phyloP scores from a whole-genome alignment of 2,888 invertebrate genomes.

The Mayetiola destructor region DNA sequence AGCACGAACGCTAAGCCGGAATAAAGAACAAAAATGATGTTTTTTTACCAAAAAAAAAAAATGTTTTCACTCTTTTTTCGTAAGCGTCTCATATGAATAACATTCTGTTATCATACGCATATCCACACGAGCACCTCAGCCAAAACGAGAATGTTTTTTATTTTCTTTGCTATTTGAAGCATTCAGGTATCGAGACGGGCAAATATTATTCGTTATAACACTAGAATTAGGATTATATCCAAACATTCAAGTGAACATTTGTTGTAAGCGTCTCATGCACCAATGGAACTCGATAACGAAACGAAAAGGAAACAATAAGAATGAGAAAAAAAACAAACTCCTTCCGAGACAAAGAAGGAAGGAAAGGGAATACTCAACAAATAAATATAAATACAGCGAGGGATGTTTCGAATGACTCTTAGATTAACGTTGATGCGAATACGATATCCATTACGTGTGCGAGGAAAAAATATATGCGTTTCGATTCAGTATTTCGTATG shows the following conservation, averaged over 20 bases:
- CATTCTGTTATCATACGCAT: not conserved
- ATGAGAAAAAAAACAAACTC: too few relatives aligned
- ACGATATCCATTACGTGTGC: conserved; percentile 7
- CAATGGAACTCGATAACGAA: too few relatives aligned
- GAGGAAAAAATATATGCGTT: conserved; percentile 8
- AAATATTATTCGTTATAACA: conserved; percentile 4
- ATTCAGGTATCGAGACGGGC: not conserved
- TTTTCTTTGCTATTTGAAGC: not conserved
- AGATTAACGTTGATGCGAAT: conserved; percentile 7
- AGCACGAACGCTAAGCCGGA: too few relatives aligned
- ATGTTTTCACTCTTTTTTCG: not conserved
- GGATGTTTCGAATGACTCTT: not conserved
- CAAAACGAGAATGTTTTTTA: not conserved
- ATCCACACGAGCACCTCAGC: not conserved
- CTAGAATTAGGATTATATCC: conserved; percentile 6
- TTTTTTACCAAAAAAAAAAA: not conserved
- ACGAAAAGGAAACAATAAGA: too few relatives aligned
- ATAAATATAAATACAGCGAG: too few relatives aligned
- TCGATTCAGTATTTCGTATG: too few relatives aligned
- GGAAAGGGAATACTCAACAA: too few relatives aligned
- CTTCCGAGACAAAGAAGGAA: too few relatives aligned
- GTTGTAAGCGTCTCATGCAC: too few relatives aligned
- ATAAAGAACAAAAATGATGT: too few relatives aligned
- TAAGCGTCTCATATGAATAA: not conserved
- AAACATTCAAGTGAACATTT: too few relatives aligned